Base-by-base conservation (phyloP, 2,797 vertebrate genomes). In the Peromyscus nudipes region DNA sequence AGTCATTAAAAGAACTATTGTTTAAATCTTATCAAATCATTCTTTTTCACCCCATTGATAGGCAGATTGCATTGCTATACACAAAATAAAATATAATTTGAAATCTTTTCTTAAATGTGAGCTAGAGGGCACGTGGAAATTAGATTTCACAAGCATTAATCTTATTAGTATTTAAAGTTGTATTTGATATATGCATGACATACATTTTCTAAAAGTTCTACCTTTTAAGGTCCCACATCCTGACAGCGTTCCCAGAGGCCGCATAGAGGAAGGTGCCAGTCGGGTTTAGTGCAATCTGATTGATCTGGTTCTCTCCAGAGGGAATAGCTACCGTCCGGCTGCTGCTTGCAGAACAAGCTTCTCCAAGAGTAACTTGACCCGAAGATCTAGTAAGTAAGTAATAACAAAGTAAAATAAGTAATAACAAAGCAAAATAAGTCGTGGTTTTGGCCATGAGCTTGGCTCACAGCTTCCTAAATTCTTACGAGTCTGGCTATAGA, bases 181-280 rank as follows among this genome's bases (percentile, higher is more conserved):
- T 31, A 89, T 34, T 86, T 85, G 64, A 16, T 55, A 80, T 49
- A 49, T 4, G 2, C 1, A 92, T 83, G 25, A 37, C n/a, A 29
- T 49, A 64, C 3, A n/a, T 69, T 95, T 60, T 82, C 80, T 57
- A 8, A 7, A 40, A 96, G 34, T 7, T 97, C 34, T 98, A 99
- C 99, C 99, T 99, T 98, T 99, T 99, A 60, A 99, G 99, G 97
- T 99, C 99, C 99, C 99, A 99, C 99, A 99, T 99, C 96, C 99
- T 99, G 89, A 99, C 99, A 14, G 99, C 98, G 76, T 99, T 99
- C 94, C 99, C 99, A 46, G 99, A 99, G 37, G 99, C 99, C 4
- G 99, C 99, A 49, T 99, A 99, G 8, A 99, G 99, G 98, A 99
- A 99, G 21, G 99, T 99, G 88, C 99, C 99, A 0, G 99, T 99